Base-by-base conservation (phyloP, 2,888 invertebrate species). In the Lochmaea capreae region DNA sequence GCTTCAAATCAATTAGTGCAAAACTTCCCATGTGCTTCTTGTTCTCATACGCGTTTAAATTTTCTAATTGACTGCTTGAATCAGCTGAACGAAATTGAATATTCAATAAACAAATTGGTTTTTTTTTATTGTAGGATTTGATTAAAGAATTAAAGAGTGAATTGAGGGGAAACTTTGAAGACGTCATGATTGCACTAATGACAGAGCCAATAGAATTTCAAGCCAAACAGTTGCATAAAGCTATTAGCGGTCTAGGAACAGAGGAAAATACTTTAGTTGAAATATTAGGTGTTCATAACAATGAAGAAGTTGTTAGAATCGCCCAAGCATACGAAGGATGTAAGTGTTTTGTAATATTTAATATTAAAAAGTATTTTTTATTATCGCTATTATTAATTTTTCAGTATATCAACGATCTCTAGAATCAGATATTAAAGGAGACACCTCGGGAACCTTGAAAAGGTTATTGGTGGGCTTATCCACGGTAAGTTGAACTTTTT, bases 361-460 rank as follows among this genome's bases (percentile, higher is more conserved):
- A 22, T 58, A 26, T 26, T 58, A 18, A 61, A 39, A 11, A 42
- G 3, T 59, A n/a, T 26, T 16, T 16, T 11, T n/a, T n/a, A 39
- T 39, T 8, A 39, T 39, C 46, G 14, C 11, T 33, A 16, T 26
- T 59, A 33, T n/a, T n/a, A n/a, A 33, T 49, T 62, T 88, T 89
- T 54, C 86, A 97, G 97, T 95, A 85, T 97, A 92, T 84, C 92
- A 93, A 67, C 91, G 89, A 68, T 90, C 93, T 52, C 88, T 97
- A 80, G 97, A 97, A 84, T 91, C 93, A 67, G 97, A 97, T 84
- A 88, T 97, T 54, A 91, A 91, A 79, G 92, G 93, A 65, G 98
- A 98, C 86, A 97, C 97, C 2, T 96, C 97, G 54, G 98, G 98
- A 18, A 93, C 93, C 85, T 96, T 98, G 87, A 94, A 95, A 87